phyloP scores from a whole-genome alignment of 2,797 vertebrate genomes.

The Sebastes goodei region DNA sequence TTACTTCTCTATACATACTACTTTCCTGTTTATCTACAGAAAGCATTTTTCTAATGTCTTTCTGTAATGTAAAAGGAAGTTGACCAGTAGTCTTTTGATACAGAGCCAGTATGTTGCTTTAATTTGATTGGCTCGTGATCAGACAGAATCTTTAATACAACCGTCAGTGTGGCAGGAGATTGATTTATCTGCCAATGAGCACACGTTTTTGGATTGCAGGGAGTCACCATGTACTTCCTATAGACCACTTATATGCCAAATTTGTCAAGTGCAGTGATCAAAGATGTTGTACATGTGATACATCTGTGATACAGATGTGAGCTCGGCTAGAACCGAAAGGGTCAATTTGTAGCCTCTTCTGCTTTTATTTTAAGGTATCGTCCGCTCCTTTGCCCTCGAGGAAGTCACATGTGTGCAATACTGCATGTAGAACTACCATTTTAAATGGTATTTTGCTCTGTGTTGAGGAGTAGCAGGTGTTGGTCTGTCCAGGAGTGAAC shows the following conservation, averaged over 20 bases:
- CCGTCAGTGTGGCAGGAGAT: not conserved
- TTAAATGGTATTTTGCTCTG: not conserved
- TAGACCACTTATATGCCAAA: not conserved
- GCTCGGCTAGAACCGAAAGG: not conserved
- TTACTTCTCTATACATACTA: too few species aligned
- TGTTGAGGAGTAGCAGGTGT: conserved; percentile 8
- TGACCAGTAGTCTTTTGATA: not conserved
- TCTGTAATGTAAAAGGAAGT: not conserved
- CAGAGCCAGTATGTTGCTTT: not conserved
- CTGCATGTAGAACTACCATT: not conserved
- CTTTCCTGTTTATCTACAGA: too few species aligned
- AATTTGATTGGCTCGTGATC: not conserved
- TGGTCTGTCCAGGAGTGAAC: not conserved
- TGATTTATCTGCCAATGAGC: conserved; percentile 15
- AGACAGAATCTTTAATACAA: not conserved
- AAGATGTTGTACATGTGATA: conserved; percentile 7
- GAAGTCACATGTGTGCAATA: not conserved
- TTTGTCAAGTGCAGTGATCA: conserved; percentile 16
- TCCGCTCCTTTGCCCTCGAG: not conserved
- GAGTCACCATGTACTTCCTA: not conserved
- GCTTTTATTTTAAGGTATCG: not conserved
- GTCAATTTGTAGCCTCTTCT: not conserved
- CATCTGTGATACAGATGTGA: conserved; percentile 24
- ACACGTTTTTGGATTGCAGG: not conserved
- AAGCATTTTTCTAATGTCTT: not conserved